Base-by-base conservation (phyloP, 2,888 invertebrate genomes). In the Chloroclystis v-ata region DNA sequence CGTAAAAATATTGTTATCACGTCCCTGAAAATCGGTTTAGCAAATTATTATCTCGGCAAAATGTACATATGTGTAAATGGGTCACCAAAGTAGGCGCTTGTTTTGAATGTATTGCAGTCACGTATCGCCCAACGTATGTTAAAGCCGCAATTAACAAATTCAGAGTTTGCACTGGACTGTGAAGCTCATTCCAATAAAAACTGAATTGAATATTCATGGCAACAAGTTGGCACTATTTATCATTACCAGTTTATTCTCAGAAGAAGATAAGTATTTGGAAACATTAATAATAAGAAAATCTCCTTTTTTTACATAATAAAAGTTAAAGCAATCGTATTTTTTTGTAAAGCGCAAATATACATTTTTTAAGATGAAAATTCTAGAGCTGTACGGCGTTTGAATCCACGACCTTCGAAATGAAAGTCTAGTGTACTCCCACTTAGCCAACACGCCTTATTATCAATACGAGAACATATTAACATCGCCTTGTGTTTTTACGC, bases 61-160 rank as follows among this genome's bases (percentile, higher is more conserved):
- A 24, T 13, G 26, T 25, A 42, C 30, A 30, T 38, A 43, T 38
- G 35, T 50, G 37, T 42, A 63, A 63, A 60, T 64, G 67, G 65
- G 63, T 61, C 63, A 67, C 62, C 62, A 64, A 67, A 69, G 67
- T 66, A 67, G 63, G 63, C 69, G 67, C 69, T 77, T 71, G 65
- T 71, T 71, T 67, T 54, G 60, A 69, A 62, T 64, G 70, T 75
- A 78, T 75, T 75, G 69, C 72, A 72, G 76, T 78, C 79, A 81
- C 78, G 79, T 74, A 59, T 72, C 60, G 44, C 43, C 63, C 59
- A 62, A 65, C 67, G 69, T 69, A 69, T 73, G 74, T 79, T 78
- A 72, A 74, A 67, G 69, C 70, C 71, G 73, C 76, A 79, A 82
- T 82, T 82, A 81, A 76, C 78, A 74, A 80, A 81, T 74, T 68